phyloP scores from a whole-genome alignment of 2,888 invertebrate genomes.

The Himalopsyche kuldschensis region DNA sequence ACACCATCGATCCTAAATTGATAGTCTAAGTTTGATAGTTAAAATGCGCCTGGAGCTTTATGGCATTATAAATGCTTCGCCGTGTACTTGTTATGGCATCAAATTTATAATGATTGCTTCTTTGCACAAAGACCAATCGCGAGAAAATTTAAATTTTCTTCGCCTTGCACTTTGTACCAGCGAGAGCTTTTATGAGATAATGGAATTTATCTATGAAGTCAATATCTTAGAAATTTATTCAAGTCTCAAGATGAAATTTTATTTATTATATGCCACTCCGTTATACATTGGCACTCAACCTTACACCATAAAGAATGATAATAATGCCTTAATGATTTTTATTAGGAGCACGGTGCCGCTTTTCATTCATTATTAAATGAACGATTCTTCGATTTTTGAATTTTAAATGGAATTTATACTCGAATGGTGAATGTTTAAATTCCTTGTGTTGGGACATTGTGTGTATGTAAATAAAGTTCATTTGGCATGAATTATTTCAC shows the following conservation, averaged over 20 bases:
- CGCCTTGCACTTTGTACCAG: not conserved
- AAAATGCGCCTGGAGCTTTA: conserved; percentile 37
- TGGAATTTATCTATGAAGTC: conserved; percentile 4
- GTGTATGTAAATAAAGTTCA: too few species aligned
- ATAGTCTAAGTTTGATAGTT: conserved; percentile 41
- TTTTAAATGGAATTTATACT: too few species aligned
- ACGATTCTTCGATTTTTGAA: too few species aligned
- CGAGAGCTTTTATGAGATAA: not conserved
- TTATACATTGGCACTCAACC: too few species aligned
- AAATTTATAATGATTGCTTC: conserved; percentile 39
- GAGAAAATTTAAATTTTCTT: conserved; percentile 33
- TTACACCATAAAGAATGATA: too few species aligned
- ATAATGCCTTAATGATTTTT: too few species aligned
- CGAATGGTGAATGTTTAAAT: too few species aligned
- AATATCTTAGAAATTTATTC: not conserved
- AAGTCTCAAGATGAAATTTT: not conserved
- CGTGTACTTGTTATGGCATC: conserved; percentile 28
- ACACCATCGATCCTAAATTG: conserved; percentile 37
- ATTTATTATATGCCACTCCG: not conserved
- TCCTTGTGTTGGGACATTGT: too few species aligned
- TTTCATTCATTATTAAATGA: too few species aligned
- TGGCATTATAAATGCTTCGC: conserved; percentile 34
- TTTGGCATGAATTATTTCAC: too few species aligned
- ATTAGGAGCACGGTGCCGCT: too few species aligned
- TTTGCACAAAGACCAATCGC: conserved; percentile 33